Evolutionary conservation across 2,113 vertebrate genomes (phyloP), one percentile per base, ranked within the genome.

Genomic region (Campylomormyrus tamandua): DNA sequence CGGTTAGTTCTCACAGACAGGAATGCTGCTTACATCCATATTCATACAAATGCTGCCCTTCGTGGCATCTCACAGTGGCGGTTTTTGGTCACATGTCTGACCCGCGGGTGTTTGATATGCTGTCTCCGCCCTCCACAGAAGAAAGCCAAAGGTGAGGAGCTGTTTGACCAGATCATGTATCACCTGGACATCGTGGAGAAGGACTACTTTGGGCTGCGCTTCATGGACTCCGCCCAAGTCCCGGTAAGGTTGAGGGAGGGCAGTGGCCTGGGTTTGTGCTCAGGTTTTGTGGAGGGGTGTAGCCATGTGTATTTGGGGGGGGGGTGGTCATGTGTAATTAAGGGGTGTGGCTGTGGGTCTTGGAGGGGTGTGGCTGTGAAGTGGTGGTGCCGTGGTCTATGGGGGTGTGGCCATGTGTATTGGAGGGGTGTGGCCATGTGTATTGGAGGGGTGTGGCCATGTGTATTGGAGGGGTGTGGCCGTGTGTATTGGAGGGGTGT

Each of bases 151-250:
- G 98, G 98, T 49, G 97, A 98, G 93, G 98, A 98, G 90, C 95
- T 99, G 89, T 99, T 99, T 93, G 98, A 99, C 45, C 98, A 99
- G 95, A 99, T 99, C 94, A 99, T 99, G 97, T 99, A 99, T 92
- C 98, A 99, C 90, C 95, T 99, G 96, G 98, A 99, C 92, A 97
- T 99, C 35, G 96, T 99, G 77, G 98, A 99, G 96, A 99, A 97
- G 0, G 98, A 99, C 94, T 99, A 99, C 95, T 99, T 99, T 90
- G 98, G 98, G 48, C 94, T 99, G 77, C 96, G 98, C 91, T 99
- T 99, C 93, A 99, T 99, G 98, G 98, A 99, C 95, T 98, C 98
- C 0, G 98, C 98, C 83, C 98, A 99, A 96, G 98, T 99, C 87
- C 97, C 98, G 49, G 98, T 99, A 93, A 98, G 49, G 17, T 27